A percentile compares a stretch with the other conserved stretches of the same genome.
These are phyloP conservation scores for Xerus inauris DNA, from an alignment of 2,113 vertebrate genomes.

Conservation along the genomic window DNA sequence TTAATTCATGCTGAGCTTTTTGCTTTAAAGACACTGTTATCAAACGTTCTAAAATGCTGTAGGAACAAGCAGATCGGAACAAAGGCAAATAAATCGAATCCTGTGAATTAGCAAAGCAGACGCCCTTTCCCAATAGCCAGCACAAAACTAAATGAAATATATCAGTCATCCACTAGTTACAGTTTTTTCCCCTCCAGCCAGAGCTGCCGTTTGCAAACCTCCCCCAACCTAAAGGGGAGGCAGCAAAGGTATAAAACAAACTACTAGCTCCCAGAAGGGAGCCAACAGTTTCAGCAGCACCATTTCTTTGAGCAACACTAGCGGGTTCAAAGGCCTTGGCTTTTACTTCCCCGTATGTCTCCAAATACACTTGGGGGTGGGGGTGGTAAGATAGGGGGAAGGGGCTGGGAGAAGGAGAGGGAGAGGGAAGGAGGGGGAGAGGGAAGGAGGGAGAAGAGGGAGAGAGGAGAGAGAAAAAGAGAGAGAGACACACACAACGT, in stretches of 20 bases:
- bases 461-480: background rate
- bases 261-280: background rate
- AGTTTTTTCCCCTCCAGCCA: background rate
- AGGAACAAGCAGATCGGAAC: slow-evolving; percentile 62
- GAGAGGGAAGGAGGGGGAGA: accelerated
- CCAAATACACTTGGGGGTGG: background rate
- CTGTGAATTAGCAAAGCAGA: slow-evolving; percentile 57
- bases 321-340: background rate
- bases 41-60: slow-evolving; percentile 56
- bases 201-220: background rate
- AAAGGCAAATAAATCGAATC: slow-evolving; percentile 71
- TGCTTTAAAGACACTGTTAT: slow-evolving; percentile 55
- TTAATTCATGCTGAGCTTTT: slow-evolving; percentile 43
- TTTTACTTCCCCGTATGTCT: background rate
- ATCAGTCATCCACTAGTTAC: slow-evolving; percentile 48
- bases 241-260: background rate
- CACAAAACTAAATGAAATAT: slow-evolving; percentile 55
- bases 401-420: background rate
- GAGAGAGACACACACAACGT: background rate
- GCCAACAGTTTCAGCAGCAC: background rate
- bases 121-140: slow-evolving; percentile 30
- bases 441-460: too few species aligned
- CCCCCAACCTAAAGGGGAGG: background rate
- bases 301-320: background rate
- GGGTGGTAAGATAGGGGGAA: background rate